phyloP scores from a whole-genome alignment of 2,113 vertebrate genomes.

The Nipponia nippon region DNA sequence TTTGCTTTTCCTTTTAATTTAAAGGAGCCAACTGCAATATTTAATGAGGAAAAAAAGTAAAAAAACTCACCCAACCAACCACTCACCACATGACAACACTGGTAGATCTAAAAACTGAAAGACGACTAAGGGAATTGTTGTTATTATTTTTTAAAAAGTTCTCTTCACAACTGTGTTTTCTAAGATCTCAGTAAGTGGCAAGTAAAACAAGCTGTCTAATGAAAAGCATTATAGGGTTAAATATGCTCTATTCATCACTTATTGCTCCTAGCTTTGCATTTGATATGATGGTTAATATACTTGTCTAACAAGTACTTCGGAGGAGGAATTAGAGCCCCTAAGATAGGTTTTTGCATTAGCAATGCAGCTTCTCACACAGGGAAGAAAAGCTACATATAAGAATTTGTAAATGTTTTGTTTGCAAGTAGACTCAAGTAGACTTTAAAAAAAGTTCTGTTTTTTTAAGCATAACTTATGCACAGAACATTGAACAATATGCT shows the following conservation, averaged over 20 bases:
- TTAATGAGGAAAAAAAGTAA: background rate
- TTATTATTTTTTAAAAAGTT: background rate
- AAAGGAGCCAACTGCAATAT: background rate
- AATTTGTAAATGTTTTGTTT: background rate
- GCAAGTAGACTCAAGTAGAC: background rate
- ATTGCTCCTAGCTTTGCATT: conserved; percentile 67
- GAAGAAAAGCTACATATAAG: background rate
- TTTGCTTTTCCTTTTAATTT: background rate
- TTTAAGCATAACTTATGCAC: background rate
- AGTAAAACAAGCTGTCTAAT: background rate
- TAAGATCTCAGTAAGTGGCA: background rate
- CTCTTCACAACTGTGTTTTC: background rate
- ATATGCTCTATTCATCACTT: conserved; percentile 28
- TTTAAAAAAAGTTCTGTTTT: background rate
- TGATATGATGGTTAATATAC: conserved; percentile 37
- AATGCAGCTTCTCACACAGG: background rate
- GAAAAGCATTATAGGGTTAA: background rate
- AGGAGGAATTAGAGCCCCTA: background rate
- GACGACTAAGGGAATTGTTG: background rate
- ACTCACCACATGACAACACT: background rate
- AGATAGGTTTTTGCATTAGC: background rate
- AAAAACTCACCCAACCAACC: background rate
- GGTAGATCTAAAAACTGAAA: background rate
- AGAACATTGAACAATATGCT: conserved; percentile 3
- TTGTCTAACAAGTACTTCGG: background rate